Evolutionary conservation across 2,888 invertebrate genomes (phyloP).

Genomic region (Tipula confusa): DNA sequence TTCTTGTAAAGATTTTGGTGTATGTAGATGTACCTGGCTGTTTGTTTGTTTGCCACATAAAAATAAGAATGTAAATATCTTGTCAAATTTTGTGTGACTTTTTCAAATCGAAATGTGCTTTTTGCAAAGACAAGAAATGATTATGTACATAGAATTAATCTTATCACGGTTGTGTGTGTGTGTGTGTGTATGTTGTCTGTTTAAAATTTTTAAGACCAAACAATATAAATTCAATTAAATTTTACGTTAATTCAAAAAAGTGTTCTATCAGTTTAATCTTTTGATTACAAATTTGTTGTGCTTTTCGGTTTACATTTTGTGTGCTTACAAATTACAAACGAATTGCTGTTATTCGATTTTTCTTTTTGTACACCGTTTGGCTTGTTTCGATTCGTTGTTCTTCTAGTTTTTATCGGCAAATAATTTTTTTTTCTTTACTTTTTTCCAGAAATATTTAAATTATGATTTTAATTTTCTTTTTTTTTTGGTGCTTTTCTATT

Average conservation of each 20-base stretch:
- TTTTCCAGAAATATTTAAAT: background rate
- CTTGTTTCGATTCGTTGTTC: background rate
- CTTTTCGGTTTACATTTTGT: background rate
- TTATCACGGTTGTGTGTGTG: no score
- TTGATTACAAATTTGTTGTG: slow-evolving; percentile 6
- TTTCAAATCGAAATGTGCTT: background rate
- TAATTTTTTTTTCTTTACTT: background rate
- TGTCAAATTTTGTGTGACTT: background rate
- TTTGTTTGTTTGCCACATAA: background rate
- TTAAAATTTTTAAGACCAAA: background rate
- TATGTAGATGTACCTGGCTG: no score
- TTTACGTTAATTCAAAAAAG: background rate
- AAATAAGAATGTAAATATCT: background rate
- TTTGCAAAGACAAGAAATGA: background rate
- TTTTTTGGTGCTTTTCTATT: no score
- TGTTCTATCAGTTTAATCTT: slow-evolving; percentile 25
- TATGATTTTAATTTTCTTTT: background rate
- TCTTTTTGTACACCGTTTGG: background rate
- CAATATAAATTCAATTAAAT: background rate
- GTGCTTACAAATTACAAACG: background rate
- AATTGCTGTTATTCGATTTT: background rate
- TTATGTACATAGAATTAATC: background rate
- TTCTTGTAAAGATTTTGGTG: background rate
- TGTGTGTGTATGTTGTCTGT: background rate
- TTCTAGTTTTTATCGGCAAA: background rate